Conservation (phyloP, 37 sponge, comb jelly and placozoan genomes). For the Aphrocallistes beatrix region DNA sequence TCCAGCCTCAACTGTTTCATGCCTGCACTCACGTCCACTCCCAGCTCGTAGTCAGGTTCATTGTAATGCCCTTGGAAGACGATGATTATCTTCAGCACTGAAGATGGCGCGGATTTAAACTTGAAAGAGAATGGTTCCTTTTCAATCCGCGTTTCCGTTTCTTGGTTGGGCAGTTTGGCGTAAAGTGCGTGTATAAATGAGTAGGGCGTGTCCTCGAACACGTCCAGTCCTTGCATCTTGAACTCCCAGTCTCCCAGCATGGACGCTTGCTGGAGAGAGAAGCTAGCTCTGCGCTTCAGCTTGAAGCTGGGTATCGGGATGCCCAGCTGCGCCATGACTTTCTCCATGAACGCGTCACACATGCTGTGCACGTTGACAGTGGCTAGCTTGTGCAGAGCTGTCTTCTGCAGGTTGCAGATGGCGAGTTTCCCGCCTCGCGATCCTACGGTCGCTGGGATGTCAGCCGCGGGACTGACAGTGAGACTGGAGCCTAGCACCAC, state of each 20-base stretch:
- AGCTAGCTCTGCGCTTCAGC: not conserved
- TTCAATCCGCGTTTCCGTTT: not conserved
- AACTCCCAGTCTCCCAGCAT: not conserved
- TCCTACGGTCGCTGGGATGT: constrained; percentile 40
- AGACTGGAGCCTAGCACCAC: constrained; percentile 80
- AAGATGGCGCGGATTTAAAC: not conserved
- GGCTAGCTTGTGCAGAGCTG: constrained; percentile 36
- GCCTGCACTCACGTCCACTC: not conserved
- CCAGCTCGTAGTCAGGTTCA: not conserved
- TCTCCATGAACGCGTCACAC: constrained; percentile 76
- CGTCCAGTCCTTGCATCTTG: not conserved
- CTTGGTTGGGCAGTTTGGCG: not conserved
- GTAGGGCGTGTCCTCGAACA: not conserved
- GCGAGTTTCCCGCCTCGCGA: constrained; percentile 39
- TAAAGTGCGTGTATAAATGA: not conserved
- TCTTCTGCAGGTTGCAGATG: constrained; percentile 79
- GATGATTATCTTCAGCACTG: not conserved
- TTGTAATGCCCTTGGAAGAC: constrained; percentile 13
- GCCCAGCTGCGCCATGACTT: no score
- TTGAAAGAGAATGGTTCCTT: not conserved
- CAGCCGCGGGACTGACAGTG: constrained; percentile 59
- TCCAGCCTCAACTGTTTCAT: not conserved
- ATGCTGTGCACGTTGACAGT: constrained; percentile 48
- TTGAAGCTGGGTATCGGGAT: constrained; percentile 6
- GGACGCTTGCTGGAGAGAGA: not conserved